phyloP scores from a whole-genome alignment of 2,113 vertebrate species.

The Coracopsis vasa region DNA sequence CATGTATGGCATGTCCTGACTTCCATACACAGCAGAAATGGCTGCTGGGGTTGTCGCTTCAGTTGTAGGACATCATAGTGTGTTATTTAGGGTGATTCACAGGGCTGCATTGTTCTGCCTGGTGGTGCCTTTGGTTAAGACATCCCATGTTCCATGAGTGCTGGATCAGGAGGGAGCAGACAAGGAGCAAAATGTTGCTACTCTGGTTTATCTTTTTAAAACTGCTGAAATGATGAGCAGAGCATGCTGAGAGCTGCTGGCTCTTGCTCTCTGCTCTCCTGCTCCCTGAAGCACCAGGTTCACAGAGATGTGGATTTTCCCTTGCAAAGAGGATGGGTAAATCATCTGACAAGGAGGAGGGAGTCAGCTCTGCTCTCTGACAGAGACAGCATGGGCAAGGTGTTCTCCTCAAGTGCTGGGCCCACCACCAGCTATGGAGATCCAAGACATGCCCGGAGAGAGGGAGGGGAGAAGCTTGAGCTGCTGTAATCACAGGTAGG shows the following conservation, averaged over 20 bases:
- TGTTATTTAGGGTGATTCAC: neutral
- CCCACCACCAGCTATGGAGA: neutral
- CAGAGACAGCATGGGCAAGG: neutral
- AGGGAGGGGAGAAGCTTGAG: neutral
- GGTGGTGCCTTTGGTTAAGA: neutral
- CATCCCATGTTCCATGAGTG: neutral
- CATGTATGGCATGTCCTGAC: neutral
- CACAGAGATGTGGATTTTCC: neutral
- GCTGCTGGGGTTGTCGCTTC: neutral
- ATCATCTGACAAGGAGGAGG: neutral
- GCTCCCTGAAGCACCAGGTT: neutral
- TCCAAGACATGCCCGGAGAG: neutral
- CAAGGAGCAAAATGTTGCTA: neutral
- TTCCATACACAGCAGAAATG: neutral
- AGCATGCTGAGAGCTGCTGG: neutral
- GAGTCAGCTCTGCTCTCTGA: neutral
- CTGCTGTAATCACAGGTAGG: constrained; percentile 5
- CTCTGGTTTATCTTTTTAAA: neutral
- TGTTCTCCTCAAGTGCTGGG: neutral
- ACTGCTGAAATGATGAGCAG: neutral
- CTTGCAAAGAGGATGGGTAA: neutral
- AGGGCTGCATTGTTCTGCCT: neutral
- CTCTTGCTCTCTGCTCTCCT: neutral
- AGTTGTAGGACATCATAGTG: neutral
- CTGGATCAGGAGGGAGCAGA: neutral